phyloP scores from a whole-genome alignment of 2,113 vertebrate genomes.

The Coptodon bakossiorum region DNA sequence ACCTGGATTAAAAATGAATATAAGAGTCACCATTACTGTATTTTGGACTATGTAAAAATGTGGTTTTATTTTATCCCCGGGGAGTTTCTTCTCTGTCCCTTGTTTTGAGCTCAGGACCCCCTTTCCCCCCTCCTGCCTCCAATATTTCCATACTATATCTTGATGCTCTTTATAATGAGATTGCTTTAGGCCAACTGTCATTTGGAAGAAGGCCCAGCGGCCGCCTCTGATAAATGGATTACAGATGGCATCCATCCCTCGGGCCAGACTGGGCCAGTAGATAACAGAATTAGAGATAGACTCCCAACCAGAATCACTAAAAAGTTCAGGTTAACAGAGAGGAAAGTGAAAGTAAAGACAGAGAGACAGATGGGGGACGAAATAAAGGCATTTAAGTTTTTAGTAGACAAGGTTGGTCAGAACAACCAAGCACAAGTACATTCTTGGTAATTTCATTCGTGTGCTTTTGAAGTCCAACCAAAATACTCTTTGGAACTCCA shows the following conservation, averaged over 20 bases:
- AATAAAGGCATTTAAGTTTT: background rate
- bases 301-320: conserved; percentile 51
- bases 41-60: background rate
- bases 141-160: conserved; percentile 61
- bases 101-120: background rate
- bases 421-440: background rate
- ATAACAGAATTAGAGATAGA: conserved; percentile 67
- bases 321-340: conserved; percentile 51
- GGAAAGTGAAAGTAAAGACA: background rate
- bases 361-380: background rate
- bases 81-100: background rate
- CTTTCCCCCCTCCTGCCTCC: background rate
- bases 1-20: background rate
- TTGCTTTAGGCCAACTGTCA: conserved; percentile 63
- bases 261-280: conserved; percentile 61
- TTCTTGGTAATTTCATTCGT: background rate
- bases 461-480: background rate
- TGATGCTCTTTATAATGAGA: conserved; percentile 60
- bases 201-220: conserved; percentile 58
- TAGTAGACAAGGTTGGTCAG: background rate
- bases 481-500: background rate
- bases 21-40: background rate
- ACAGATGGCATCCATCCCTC: conserved; percentile 61
- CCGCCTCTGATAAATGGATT: conserved; percentile 66
- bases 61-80: background rate